These are phyloP conservation scores for Gopherus evgoodei DNA, from an alignment of 2,113 vertebrate species.

Conservation along the genomic window DNA sequence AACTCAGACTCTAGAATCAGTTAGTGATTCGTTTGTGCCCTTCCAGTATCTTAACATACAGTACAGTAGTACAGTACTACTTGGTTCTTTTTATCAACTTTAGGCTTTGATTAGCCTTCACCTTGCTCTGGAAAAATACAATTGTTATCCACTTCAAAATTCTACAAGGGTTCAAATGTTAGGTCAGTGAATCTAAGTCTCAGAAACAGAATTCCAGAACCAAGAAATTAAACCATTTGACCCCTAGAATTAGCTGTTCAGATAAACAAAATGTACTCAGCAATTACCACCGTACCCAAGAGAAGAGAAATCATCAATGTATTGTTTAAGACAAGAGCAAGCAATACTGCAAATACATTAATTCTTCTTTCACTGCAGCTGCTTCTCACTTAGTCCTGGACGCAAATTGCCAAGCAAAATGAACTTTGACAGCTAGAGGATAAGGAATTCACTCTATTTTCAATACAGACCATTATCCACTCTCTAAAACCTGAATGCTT, in stretches of 20 bases:
- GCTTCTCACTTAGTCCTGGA: not conserved
- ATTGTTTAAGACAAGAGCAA: not conserved
- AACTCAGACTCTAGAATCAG: not conserved
- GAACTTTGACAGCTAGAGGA: not conserved
- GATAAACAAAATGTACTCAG: not conserved
- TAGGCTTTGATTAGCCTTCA: not conserved
- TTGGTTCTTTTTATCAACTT: not conserved
- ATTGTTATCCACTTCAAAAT: not conserved
- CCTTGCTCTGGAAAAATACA: not conserved
- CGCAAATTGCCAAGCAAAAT: not conserved
- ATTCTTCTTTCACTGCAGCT: not conserved
- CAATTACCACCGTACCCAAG: not conserved
- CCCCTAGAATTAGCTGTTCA: not conserved
- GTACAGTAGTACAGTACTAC: not conserved
- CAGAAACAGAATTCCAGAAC: not conserved
- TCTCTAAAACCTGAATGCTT: conserved; percentile 35
- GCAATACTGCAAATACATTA: not conserved
- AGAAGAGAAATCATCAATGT: not conserved
- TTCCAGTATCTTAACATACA: not conserved
- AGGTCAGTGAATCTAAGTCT: not conserved
- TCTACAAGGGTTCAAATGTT: not conserved
- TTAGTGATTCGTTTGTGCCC: not conserved
- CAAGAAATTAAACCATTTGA: not conserved
- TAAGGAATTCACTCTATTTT: not conserved
- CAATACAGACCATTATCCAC: not conserved